phyloP scores from a whole-genome alignment of 2,888 invertebrate genomes.

The Drosophila mayaguana region DNA sequence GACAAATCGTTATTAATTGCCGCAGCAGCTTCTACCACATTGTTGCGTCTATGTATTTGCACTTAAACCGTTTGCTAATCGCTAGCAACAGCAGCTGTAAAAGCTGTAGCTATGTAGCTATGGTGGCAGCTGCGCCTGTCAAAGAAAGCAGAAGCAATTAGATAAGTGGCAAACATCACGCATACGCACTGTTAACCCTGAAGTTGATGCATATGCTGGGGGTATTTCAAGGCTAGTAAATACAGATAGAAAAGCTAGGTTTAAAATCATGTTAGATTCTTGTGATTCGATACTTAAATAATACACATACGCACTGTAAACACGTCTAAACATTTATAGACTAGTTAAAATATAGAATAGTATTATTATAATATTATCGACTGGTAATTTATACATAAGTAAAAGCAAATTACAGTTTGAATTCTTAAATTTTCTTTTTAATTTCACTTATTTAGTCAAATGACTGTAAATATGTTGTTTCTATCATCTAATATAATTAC shows the following conservation, averaged over 20 bases:
- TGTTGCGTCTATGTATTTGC: neutral
- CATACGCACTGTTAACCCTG: conserved; percentile 42
- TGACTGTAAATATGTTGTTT: too few species aligned
- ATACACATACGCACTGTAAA: conserved; percentile 47
- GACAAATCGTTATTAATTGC: conserved; percentile 61
- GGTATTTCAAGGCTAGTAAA: too few species aligned
- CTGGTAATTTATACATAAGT: too few species aligned
- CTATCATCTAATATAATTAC: too few species aligned
- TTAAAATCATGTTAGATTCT: too few species aligned
- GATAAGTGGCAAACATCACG: conserved; percentile 37
- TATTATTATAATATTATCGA: too few species aligned
- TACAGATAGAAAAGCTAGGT: too few species aligned
- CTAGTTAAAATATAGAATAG: too few species aligned
- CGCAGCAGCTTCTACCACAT: conserved; percentile 8
- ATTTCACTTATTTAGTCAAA: too few species aligned
- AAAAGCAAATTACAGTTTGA: too few species aligned
- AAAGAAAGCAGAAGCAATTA: conserved; percentile 2
- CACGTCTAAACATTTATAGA: too few species aligned
- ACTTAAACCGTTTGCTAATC: conserved; percentile 2
- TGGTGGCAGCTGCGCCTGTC: neutral
- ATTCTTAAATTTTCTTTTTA: too few species aligned
- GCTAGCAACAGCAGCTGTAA: neutral
- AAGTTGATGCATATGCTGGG: neutral
- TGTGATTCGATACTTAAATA: neutral
- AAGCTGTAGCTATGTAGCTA: neutral